These are phyloP conservation scores for Gasteruption jaculator DNA, from an alignment of 2,888 invertebrate genomes.

Conservation along the genomic window DNA sequence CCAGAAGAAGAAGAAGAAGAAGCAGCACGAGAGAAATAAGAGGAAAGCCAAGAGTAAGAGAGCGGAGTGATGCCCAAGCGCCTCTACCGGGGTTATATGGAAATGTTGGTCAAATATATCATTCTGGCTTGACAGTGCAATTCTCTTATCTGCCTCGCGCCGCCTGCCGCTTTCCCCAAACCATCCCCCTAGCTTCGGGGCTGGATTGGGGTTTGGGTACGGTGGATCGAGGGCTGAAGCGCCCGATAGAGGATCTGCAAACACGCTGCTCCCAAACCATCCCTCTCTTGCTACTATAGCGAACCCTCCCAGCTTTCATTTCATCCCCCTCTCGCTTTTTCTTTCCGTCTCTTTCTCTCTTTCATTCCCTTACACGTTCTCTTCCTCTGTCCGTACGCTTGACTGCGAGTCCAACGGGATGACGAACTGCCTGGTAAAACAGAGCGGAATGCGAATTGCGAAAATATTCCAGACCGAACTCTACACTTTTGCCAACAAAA, in stretches of 20 bases:
- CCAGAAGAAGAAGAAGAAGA: conserved; percentile 25
- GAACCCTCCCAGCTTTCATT: conserved; percentile 26
- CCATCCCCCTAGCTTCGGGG: conserved; percentile 38
- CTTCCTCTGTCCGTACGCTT: conserved; percentile 27
- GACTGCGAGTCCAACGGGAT: conserved; percentile 39
- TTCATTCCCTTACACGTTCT: conserved; percentile 22
- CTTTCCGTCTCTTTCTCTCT: conserved; percentile 26
- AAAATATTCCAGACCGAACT: too few relatives aligned
- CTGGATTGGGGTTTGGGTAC: conserved; percentile 25
- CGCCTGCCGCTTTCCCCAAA: conserved; percentile 53
- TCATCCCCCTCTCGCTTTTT: conserved; percentile 31
- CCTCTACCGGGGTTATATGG: conserved; percentile 59
- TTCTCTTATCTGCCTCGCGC: conserved; percentile 75
- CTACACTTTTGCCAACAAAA: too few relatives aligned
- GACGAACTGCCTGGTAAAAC: conserved; percentile 46
- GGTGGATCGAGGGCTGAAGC: conserved; percentile 40
- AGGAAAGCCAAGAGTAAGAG: conserved; percentile 32
- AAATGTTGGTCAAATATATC: conserved; percentile 89
- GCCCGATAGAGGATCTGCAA: conserved; percentile 47
- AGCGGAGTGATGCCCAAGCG: conserved; percentile 39
- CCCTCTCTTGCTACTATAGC: conserved; percentile 21
- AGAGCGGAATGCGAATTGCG: conserved; percentile 40
- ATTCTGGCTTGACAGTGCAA: conserved; percentile 86
- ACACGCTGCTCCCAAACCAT: conserved; percentile 31
- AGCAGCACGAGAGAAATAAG: conserved; percentile 24